These are phyloP conservation scores for Aspidiotus destructor DNA, from an alignment of 2,888 invertebrate genomes.

Conservation along the genomic window DNA sequence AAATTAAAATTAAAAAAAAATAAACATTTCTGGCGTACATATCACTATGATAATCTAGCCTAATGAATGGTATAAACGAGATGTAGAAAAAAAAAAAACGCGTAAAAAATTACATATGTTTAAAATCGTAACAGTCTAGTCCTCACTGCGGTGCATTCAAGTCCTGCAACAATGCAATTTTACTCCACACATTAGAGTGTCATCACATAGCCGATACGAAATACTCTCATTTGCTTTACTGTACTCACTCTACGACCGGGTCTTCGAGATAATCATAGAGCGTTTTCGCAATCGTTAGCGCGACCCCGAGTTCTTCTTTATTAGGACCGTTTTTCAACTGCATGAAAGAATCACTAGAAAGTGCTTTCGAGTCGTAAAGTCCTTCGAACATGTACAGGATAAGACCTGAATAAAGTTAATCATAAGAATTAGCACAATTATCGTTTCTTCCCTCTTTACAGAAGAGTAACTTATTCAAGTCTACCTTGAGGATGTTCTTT, in stretches of 20 bases:
- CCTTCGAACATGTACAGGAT: constrained; percentile 9
- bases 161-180: not conserved
- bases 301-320: constrained; percentile 5
- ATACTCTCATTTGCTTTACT: too few species aligned
- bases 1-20: constrained; percentile 1
- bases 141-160: too few species aligned
- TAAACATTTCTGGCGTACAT: not conserved
- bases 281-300: not conserved
- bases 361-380: constrained; percentile 3
- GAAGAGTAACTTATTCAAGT: not conserved
- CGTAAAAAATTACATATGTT: not conserved
- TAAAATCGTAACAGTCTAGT: not conserved
- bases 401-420: constrained; percentile 8
- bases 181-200: too few species aligned
- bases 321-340: not conserved
- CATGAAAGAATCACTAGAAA: constrained; percentile 22
- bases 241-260: too few species aligned
- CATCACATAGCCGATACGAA: too few species aligned
- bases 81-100: not conserved
- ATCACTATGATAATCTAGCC: not conserved
- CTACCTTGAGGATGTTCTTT: constrained; percentile 10
- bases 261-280: constrained; percentile 10
- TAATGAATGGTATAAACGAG: not conserved
- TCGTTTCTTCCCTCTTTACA: too few species aligned
- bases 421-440: not conserved